Evolutionary conservation across 2,797 vertebrate species (phyloP), one percentile per base, ranked within the genome.

Genomic region (Muscicapa comitata): DNA sequence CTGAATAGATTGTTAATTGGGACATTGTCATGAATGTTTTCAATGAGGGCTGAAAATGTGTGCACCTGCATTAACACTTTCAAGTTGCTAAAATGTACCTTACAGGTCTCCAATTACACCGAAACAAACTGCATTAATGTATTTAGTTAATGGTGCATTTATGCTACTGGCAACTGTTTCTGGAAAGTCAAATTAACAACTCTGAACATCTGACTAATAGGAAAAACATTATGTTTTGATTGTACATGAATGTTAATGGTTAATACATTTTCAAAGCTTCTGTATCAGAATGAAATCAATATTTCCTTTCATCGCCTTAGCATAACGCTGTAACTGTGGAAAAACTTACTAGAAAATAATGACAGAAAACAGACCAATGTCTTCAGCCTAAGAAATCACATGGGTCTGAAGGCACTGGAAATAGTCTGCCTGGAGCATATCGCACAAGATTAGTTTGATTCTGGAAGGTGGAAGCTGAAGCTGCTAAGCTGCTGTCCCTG

Each of bases 121-220:
- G 10, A 89, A 74, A 80, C 51, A 91, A 75, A 77, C 20, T 50
- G 54, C 50, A 35, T 58, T 86, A 66, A 92, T 76, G 75, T 47
- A 84, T 86, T 95, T 75, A 93, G 66, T 68, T 91, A 91, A 82
- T 51, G 79, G 80, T 89, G 93, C 79, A 63, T 94, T 93, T 95
- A 90, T 47, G 63, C 55, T 67, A 62, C 70, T 89, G 87, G 80
- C 76, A 95, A 54, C 45, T 13, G 15, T 70, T 97, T 86, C 80
- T 91, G 80, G 77, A 81, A 88, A 95, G 53, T 78, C 61, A 76
- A 70, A 85, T 18, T 86, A 96, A 86, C 90, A 78, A 33, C 57
- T 67, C 54, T 59, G 18, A 76, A 21, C 24, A 55, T 75, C 61
- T 92, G 71, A 92, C 66, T 57, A 54, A 84, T 29, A 83, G 54